phyloP scores from a whole-genome alignment of 2,888 invertebrate genomes.

The Zygothrica quintamaculata region DNA sequence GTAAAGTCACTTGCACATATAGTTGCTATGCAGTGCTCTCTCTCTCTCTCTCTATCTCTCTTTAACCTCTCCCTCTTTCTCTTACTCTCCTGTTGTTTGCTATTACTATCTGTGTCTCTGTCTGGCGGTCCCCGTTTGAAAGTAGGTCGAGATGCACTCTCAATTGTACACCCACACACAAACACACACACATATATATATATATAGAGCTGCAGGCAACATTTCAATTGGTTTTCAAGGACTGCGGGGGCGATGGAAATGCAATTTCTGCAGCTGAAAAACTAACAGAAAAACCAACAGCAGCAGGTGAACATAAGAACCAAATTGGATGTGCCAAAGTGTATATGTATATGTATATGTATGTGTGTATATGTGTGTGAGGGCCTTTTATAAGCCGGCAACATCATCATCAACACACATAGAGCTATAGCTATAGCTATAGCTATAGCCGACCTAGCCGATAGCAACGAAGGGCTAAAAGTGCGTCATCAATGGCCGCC shows the following conservation, averaged over 20 bases:
- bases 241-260: slow-evolving; percentile 33
- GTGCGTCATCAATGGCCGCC: slow-evolving; percentile 82
- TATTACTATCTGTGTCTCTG: no score
- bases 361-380: not conserved
- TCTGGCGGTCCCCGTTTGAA: slow-evolving; percentile 30
- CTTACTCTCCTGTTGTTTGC: no score
- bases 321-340: slow-evolving; percentile 51
- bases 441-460: slow-evolving; percentile 47
- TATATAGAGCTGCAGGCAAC: slow-evolving; percentile 61
- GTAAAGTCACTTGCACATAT: slow-evolving; percentile 36
- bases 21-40: slow-evolving; percentile 44
- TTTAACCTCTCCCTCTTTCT: not conserved
- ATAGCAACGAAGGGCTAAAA: slow-evolving; percentile 81
- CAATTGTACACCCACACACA: slow-evolving; percentile 24
- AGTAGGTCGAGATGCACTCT: slow-evolving; percentile 74
- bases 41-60: slow-evolving; percentile 13
- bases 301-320: slow-evolving; percentile 70
- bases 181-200: slow-evolving; percentile 10
- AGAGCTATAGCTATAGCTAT: not conserved
- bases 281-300: slow-evolving; percentile 24
- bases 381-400: slow-evolving; percentile 59
- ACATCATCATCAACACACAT: slow-evolving; percentile 15
- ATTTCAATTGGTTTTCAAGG: slow-evolving; percentile 71
- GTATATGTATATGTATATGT: slow-evolving; percentile 14
- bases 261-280: slow-evolving; percentile 32